Conservation (phyloP, 2,888 invertebrate genomes). For the Dioctria linearis region DNA sequence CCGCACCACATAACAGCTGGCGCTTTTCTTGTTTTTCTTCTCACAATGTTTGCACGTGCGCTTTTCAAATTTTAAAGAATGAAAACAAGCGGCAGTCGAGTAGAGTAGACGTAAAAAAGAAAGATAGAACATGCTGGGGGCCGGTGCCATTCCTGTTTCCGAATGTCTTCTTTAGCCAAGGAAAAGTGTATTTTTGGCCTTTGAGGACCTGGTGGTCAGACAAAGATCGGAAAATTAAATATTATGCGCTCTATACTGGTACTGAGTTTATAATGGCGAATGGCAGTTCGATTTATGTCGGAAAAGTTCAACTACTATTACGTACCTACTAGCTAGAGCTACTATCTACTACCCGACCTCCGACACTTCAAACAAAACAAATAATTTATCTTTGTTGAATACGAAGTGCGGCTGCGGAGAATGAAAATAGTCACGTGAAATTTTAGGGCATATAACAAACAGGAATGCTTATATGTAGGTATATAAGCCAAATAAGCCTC, state of each 20-base stretch:
- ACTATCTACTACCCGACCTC: background rate
- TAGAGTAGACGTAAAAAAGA: too few species aligned
- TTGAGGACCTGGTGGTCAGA: background rate
- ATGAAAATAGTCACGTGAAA: too few species aligned
- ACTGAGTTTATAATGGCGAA: too few species aligned
- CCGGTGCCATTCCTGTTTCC: background rate
- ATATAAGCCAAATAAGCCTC: too few species aligned
- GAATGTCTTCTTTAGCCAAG: background rate
- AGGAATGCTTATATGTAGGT: too few species aligned
- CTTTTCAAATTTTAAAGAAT: conserved; percentile 27
- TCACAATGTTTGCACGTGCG: conserved; percentile 22
- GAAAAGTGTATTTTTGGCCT: conserved; percentile 33
- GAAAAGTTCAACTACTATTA: too few species aligned
- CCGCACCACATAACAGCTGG: conserved; percentile 17
- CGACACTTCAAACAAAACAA: background rate
- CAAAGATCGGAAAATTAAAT: too few species aligned
- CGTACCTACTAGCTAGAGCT: too few species aligned
- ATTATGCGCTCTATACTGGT: too few species aligned
- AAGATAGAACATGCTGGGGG: background rate
- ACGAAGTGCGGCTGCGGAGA: background rate
- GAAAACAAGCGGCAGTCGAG: background rate
- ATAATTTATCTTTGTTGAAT: conserved; percentile 5
- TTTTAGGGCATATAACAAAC: too few species aligned
- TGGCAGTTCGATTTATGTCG: too few species aligned
- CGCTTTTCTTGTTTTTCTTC: background rate